Conservation (phyloP, 2,888 invertebrate species). For the Sarcophaga subvicina region DNA sequence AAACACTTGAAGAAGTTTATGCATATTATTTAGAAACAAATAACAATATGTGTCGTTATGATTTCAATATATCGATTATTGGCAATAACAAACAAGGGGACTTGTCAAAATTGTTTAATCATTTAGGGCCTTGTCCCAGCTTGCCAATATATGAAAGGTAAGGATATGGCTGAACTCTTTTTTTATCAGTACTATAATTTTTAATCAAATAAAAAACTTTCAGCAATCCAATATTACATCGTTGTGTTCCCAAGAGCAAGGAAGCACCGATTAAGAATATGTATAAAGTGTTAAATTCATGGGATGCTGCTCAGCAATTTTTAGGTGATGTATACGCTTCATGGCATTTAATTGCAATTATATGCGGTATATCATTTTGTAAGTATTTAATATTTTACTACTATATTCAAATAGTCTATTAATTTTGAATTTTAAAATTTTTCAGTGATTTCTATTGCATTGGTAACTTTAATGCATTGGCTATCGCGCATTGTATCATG, state of each 20-base stretch:
- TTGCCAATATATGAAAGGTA: conserved; percentile 90
- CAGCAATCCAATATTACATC: conserved; percentile 90
- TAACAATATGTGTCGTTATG: conserved; percentile 90
- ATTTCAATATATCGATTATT: conserved; percentile 84
- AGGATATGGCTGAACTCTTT: conserved; percentile 26
- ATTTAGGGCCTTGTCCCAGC: conserved; percentile 89
- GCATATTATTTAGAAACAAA: conserved; percentile 88
- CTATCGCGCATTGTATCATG: conserved; percentile 92
- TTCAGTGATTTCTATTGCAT: conserved; percentile 90
- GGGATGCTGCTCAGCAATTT: conserved; percentile 94
- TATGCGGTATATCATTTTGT: conserved; percentile 92
- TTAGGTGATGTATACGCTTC: conserved; percentile 93
- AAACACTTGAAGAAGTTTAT: conserved; percentile 86
- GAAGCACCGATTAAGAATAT: conserved; percentile 87
- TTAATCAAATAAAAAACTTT: conserved; percentile 34
- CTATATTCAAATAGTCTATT: not conserved
- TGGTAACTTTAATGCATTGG: conserved; percentile 92
- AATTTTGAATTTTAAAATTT: conserved; percentile 70
- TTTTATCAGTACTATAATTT: not conserved
- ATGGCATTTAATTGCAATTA: conserved; percentile 92
- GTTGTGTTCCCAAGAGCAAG: conserved; percentile 91
- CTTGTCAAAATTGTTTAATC: conserved; percentile 80
- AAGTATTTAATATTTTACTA: conserved; percentile 74
- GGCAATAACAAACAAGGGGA: conserved; percentile 81
- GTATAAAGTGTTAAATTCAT: conserved; percentile 91